Base-by-base conservation (phyloP, 2,888 invertebrate genomes). In the Caenorhabditis sp. region DNA sequence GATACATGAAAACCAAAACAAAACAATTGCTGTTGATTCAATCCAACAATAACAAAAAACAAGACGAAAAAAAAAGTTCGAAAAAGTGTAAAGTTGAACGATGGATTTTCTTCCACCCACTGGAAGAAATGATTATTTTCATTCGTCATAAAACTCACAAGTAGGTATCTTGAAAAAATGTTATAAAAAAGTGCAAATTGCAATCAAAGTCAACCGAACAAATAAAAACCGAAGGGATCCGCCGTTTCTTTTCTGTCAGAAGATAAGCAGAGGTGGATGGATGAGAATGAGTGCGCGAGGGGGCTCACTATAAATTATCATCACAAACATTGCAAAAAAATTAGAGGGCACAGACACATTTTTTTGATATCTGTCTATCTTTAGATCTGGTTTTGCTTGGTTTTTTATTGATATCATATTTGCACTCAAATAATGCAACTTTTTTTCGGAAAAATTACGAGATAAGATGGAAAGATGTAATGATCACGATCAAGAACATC, bases 191-290 rank as follows among this genome's bases (percentile, higher is more conserved):
- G 43, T 43, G 43, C 43, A 43, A 43, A 43, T 17, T 43, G 43
- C 43, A 43, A 43, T 43, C 43, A 43, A 43, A 43, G 43, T 43
- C 43, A 43, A 43, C 43, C 43, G 43, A 43, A 43, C 43, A 43
- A 43, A 43, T 43, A 43, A 17, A 43, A 43, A 43, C 8, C 12
- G 14, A 43, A 43, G 14, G 17, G 17, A 43, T 43, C 43, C 14
- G 43, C 12, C 14, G 17, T 17, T 43, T 43, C 17, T 43, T 31
- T 31, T 31, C 31, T 31, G 31, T 7, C 31, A 31, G 31, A 31
- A 17, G 43, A 43, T 43, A 17, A 43, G 43, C 43, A 17, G 43
- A 43, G 43, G 43, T 17, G 43, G 43, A 17, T 43, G 43, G n/a
- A 31, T 31, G 31, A 31, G 31, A 31, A 31, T 31, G 43, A 43